Conservation (phyloP, 2,888 invertebrate genomes). For the Athalia cordata region DNA sequence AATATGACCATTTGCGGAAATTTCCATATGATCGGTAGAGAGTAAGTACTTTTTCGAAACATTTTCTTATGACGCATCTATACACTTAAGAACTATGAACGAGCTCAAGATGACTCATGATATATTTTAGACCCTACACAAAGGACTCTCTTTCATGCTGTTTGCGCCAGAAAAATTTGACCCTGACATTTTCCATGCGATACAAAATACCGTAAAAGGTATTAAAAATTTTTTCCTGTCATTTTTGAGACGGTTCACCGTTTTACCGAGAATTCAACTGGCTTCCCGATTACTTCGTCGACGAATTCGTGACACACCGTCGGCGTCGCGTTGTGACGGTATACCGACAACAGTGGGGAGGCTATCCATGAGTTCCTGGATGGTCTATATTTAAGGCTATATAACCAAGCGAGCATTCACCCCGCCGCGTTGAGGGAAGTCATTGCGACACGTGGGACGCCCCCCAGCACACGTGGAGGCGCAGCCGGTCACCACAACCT, state of each 20-base stretch:
- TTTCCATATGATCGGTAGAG: no score
- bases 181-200: no score
- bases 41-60: no score
- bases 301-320: constrained; percentile 7
- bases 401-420: constrained; percentile 48
- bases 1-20: no score
- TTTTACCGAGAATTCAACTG: no score
- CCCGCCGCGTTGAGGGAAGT: constrained; percentile 43
- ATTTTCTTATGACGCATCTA: no score
- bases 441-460: constrained; percentile 48
- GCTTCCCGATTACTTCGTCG: constrained; percentile 6
- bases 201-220: no score
- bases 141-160: no score
- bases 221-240: no score
- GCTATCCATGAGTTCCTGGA: constrained; percentile 43
- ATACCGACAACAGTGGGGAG: constrained; percentile 7
- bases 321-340: background rate
- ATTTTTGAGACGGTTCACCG: background rate
- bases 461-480: constrained; percentile 47
- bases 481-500: constrained; percentile 43
- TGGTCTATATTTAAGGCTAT: constrained; percentile 45
- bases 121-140: no score
- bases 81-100: no score
- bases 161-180: background rate
- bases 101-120: no score